Evolutionary conservation across 2,888 invertebrate species (phyloP), one percentile per base, ranked within the genome.

Genomic region (Sinohyriopsis cumingii): DNA sequence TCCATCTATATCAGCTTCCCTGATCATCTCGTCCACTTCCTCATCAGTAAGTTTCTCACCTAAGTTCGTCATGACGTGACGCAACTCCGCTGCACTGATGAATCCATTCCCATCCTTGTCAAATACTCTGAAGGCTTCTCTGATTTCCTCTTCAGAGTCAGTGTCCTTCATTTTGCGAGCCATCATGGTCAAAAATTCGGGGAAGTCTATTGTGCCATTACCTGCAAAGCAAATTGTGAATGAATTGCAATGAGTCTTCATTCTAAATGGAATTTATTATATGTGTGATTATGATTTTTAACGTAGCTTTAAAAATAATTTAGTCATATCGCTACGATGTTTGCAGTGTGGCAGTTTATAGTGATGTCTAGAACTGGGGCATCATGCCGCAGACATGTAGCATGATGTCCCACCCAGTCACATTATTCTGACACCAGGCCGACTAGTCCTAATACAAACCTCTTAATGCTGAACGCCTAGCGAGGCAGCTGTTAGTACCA

Each of bases 131-230:
- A 98, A 96, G 86, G 98, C 98, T 92, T 99, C 98, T 91, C 98
- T 94, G 92, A 99, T 98, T 92, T 99, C 98, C 92, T 98, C 98
- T 93, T 98, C 98, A 91, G 97, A 88, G 92, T 99, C 98, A 83
- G 98, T 98, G 93, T 99, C 98, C 92, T 98, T 98, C 98, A 99
- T 98, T 94, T 99, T 99, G 90, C 98, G 94, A 90, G 99, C 98
- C 98, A 99, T 99, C 98, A 99, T 98, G 91, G 98, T 98, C 89
- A 99, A 94, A 93, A 99, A 99, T 93, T 99, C 99, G 88, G 98
- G 98, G 92, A 99, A 99, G 93, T 99, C 98, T 92, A 99, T 99
- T 91, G 98, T 98, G 90, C 99, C 99, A 92, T 99, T 99, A 90
- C 98, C 98, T 98, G 59, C 15, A 68, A 45, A 20, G 24, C 3